A percentile compares a stretch with the other conserved stretches of the same genome.
phyloP scores from a whole-genome alignment of 2,888 invertebrate genomes.

The Dasypogon diadema region DNA sequence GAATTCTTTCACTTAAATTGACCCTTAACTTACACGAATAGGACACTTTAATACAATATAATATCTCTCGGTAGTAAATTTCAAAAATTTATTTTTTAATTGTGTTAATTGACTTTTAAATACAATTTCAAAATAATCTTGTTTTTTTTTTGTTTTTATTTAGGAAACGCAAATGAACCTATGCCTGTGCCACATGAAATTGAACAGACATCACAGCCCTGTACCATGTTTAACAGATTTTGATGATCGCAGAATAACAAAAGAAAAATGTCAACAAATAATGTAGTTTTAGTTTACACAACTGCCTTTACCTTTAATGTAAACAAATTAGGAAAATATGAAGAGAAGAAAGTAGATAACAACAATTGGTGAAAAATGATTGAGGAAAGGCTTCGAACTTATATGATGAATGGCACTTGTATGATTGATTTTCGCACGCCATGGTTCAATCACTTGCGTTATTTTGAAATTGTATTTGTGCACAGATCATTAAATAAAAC shows the following conservation, averaged over 20 bases:
- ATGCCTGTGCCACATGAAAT: neutral
- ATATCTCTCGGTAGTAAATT: constrained; percentile 5
- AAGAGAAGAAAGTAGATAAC: constrained; percentile 14
- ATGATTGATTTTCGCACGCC: constrained; percentile 1
- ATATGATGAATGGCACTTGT: constrained; percentile 29
- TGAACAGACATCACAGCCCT: constrained; percentile 35
- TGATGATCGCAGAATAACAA: neutral
- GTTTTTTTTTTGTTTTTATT: no score
- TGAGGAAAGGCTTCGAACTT: neutral
- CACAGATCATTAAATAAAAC: constrained; percentile 28
- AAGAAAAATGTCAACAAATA: neutral
- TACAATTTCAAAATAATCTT: constrained; percentile 35
- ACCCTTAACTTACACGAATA: constrained; percentile 26
- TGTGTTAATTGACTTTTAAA: neutral
- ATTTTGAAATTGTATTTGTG: constrained; percentile 40
- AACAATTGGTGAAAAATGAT: constrained; percentile 13
- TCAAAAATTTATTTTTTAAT: neutral
- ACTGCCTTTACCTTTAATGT: neutral
- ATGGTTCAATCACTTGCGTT: neutral
- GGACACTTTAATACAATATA: constrained; percentile 2
- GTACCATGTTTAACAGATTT: constrained; percentile 21
- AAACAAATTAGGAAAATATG: neutral
- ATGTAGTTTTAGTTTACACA: neutral
- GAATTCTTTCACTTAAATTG: constrained; percentile 9
- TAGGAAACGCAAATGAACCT: neutral